A percentile compares a stretch with the other conserved stretches of the same genome.
phyloP scores from a whole-genome alignment of 2,113 vertebrate genomes.

The Nannospalax galili region DNA sequence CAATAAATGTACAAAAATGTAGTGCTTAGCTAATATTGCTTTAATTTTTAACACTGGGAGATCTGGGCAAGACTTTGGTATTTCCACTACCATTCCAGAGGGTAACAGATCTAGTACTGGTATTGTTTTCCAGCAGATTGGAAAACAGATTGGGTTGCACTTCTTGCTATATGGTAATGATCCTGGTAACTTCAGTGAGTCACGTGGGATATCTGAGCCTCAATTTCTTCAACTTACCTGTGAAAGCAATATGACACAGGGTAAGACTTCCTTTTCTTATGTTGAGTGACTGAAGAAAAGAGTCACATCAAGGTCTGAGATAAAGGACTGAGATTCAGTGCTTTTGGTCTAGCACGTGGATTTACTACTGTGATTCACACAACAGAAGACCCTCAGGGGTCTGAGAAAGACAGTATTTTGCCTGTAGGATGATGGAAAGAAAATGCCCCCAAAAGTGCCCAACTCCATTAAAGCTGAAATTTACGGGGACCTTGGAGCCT shows the following conservation, averaged over 20 bases:
- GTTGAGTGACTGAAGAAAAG: neutral
- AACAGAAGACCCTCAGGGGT: neutral
- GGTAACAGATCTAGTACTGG: neutral
- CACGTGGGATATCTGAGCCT: neutral
- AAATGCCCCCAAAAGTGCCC: neutral
- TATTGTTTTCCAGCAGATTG: neutral
- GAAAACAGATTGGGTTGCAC: too few relatives aligned
- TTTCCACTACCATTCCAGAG: neutral
- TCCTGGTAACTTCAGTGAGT: neutral
- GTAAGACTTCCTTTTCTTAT: neutral
- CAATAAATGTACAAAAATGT: neutral
- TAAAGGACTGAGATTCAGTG: neutral
- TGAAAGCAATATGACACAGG: neutral
- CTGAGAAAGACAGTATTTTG: neutral
- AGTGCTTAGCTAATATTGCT: neutral
- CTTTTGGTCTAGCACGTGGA: neutral
- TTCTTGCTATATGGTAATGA: neutral
- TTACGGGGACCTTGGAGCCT: neutral
- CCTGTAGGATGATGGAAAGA: neutral
- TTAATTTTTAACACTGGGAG: neutral
- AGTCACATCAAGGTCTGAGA: neutral
- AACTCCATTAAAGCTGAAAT: constrained; percentile 21
- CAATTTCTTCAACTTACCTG: neutral
- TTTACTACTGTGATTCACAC: neutral
- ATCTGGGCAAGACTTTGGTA: neutral